Evolutionary conservation across 2,797 vertebrate species (phyloP).

Genomic region (Tympanoctomys barrerae): DNA sequence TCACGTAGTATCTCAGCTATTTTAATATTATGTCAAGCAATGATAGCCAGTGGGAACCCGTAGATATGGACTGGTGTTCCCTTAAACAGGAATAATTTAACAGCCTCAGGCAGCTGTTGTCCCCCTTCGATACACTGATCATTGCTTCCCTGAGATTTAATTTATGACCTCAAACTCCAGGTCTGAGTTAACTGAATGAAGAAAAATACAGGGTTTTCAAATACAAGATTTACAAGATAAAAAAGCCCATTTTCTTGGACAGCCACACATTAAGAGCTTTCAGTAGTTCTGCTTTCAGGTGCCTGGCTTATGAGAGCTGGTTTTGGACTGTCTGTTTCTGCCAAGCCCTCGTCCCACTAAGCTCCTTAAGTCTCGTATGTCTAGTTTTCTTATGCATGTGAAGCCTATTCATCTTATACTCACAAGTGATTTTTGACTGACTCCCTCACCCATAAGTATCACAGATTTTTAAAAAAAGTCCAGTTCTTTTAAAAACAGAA

Average conservation of each 20-base stretch:
- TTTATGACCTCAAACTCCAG: background rate
- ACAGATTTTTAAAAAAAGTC: background rate
- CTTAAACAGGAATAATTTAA: background rate
- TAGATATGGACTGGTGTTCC: background rate
- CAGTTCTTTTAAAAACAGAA: background rate
- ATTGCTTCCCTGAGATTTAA: slow-evolving; percentile 52
- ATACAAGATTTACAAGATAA: background rate
- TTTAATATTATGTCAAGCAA: background rate
- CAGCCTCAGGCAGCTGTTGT: background rate
- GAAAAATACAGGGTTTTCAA: slow-evolving; percentile 49
- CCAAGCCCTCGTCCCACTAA: background rate
- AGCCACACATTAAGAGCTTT: background rate
- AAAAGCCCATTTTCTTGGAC: background rate
- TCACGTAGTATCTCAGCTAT: background rate
- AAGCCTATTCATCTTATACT: background rate
- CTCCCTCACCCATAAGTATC: background rate
- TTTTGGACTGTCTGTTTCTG: background rate
- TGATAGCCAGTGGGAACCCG: background rate
- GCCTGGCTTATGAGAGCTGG: background rate
- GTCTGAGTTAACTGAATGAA: background rate
- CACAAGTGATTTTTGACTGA: background rate
- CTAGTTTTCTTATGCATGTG: background rate
- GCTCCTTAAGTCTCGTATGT: background rate
- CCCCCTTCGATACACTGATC: slow-evolving; percentile 18
- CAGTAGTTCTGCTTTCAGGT: background rate